Base-by-base conservation (phyloP, 2,797 vertebrate species). In the Chelmon rostratus region DNA sequence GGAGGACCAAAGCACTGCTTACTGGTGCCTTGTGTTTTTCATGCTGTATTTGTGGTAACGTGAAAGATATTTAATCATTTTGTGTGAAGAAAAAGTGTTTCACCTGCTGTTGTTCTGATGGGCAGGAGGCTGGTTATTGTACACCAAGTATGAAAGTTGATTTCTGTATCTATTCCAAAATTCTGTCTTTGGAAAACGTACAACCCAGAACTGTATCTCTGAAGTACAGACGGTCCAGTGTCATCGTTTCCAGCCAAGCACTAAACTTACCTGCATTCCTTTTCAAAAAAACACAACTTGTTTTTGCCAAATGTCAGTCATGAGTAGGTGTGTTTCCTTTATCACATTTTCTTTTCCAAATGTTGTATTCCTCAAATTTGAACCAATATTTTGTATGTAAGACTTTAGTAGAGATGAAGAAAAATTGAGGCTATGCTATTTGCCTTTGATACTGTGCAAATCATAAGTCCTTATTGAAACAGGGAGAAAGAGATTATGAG, bases 1-100 rank as follows among this genome's bases (percentile, higher is more conserved):
- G 31, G 46, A 67, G 68, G 86, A 84, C 88, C 78, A 88, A 88
- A 82, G 74, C 44, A 2, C 81, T 67, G 67, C 56, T 79, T 62
- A 50, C 19, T 46, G 54, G 77, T 90, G 88, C 88, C 84, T 88
- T 83, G 75, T 74, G 15, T 75, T 33, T 79, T 73, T 62, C 38
- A 77, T 42, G 11, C 33, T n/a, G 31, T 37, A 38, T 72, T 52
- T 61, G 59, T 16, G 38, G 5, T 6, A 31, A 62, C 3, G 23
- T 44, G 40, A 44, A 6, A 8, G 58, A 46, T 5, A 40, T 42
- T 28, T 25, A 25, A 33, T 25, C 23, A 37, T 65, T 33, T 19
- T n/a, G 18, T 54, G 10, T 82, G 8, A 74, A 47, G 8, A 37
- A 23, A 25, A 15, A 37, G 4, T 35, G 16, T 31, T 64, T 52